Percentiles rank a stretch among this genome's conserved stretches.
These are phyloP conservation scores for Diadegma fenestrale DNA, from an alignment of 2,888 invertebrate species.

Conservation along the genomic window DNA sequence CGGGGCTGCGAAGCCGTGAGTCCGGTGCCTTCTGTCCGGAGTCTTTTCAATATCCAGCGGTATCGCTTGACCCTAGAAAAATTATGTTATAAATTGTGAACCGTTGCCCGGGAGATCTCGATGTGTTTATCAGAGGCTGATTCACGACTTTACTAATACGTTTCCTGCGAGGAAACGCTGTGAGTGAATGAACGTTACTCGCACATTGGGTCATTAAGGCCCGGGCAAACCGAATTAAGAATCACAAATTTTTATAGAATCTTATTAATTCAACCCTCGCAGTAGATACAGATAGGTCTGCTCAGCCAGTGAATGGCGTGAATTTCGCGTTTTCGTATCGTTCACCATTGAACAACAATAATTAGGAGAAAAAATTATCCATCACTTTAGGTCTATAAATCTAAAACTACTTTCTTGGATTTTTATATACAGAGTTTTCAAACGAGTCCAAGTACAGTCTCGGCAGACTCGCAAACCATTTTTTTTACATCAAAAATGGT, in stretches of 20 bases:
- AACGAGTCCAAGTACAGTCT: too few relatives aligned
- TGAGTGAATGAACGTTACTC: neutral
- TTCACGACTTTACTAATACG: constrained; percentile 4
- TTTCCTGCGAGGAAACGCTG: neutral
- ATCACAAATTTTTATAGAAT: constrained; percentile 25
- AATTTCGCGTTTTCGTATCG: too few relatives aligned
- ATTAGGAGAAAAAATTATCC: too few relatives aligned
- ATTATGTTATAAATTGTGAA: constrained; percentile 53
- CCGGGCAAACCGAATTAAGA: neutral
- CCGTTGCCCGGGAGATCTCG: neutral
- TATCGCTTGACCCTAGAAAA: constrained; percentile 14
- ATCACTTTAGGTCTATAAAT: too few relatives aligned
- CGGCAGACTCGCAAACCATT: too few relatives aligned
- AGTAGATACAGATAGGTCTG: too few relatives aligned
- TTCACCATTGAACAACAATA: too few relatives aligned
- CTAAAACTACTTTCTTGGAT: too few relatives aligned
- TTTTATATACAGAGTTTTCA: too few relatives aligned
- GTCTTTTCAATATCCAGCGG: constrained; percentile 53
- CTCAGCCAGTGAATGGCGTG: too few relatives aligned
- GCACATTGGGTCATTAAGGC: neutral
- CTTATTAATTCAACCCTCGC: neutral
- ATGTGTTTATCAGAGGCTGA: constrained; percentile 30
- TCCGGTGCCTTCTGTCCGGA: constrained; percentile 24
- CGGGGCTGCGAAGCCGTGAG: neutral
- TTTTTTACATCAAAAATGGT: too few relatives aligned